Evolutionary conservation across 1,140 invertebrate species (phyloP), one percentile per base, ranked within the genome.

Genomic region (Antheraea pernyi): DNA sequence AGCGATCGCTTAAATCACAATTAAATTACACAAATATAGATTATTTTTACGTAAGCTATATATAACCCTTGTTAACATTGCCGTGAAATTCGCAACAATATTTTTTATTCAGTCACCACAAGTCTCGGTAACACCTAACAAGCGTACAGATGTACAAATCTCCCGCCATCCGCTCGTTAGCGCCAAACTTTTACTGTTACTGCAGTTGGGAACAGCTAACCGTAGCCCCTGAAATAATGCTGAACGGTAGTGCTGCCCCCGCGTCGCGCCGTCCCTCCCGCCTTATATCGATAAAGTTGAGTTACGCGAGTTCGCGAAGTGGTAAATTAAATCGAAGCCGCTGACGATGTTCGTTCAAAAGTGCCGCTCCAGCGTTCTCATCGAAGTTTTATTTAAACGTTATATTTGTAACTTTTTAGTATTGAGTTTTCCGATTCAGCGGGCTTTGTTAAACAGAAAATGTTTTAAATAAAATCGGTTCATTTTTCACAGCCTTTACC

Each of bases 101-200:
- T 53, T 53, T 53, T 53, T 53, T 16, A 53, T 53, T 13, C 11
- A 6, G 46, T 53, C 46, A 53, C 46, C 46, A 53, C 46, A n/a
- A 53, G 46, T 53, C 46, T 53, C 46, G 13, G 11, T 53, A 53
- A 16, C 46, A 53, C 46, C 46, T 73, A 82, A 69, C 80, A 85
- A 10, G 76, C 46, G 61, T 39, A 61, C 42, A 58, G 62, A 70
- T 46, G 62, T 69, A 78, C 69, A 76, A 76, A 76, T 75, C 77
- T 70, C 68, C 48, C 22, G 65, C 30, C 42, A 67, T 48, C 39
- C 60, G 69, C 70, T 74, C 77, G 74, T 76, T 76, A 76, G 65
- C 67, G 69, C 63, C 70, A 66, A 77, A 73, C 69, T 79, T 80
- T 80, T 77, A 66, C 73, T 72, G 71, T 76, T 70, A 79, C 75